Evolutionary conservation across 2,888 invertebrate species (phyloP).

Genomic region (Neoascia interrupta): DNA sequence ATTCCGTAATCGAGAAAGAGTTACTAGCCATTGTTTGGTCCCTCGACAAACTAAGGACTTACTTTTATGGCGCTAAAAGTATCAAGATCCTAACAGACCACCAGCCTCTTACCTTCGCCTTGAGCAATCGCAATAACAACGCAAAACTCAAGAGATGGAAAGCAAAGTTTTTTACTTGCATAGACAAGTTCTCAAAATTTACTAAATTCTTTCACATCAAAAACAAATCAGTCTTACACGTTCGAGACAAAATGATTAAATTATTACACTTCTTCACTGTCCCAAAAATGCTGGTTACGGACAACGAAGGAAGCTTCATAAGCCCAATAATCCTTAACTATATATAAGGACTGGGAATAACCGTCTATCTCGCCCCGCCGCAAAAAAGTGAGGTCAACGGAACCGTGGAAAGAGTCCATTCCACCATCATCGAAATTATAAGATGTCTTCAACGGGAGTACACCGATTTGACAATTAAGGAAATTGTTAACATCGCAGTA

Average conservation of each 20-base stretch:
- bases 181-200: constrained; percentile 7
- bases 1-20: constrained; percentile 4
- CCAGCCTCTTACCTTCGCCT: constrained; percentile 31
- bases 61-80: constrained; percentile 7
- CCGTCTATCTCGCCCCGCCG: constrained; percentile 48
- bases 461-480: constrained; percentile 21
- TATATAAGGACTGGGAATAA: constrained; percentile 49
- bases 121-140: constrained; percentile 28
- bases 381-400: constrained; percentile 66
- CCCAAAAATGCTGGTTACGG: constrained; percentile 55
- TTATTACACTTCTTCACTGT: constrained; percentile 47
- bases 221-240: constrained; percentile 41
- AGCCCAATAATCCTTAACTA: constrained; percentile 54
- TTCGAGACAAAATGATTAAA: constrained; percentile 56
- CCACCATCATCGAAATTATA: constrained; percentile 46
- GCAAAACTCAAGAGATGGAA: constrained; percentile 8
- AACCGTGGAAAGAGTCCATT: constrained; percentile 51
- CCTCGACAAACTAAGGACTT: constrained; percentile 6
- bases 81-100: constrained; percentile 24
- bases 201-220: constrained; percentile 24
- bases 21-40: constrained; percentile 1
- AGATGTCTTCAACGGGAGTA: constrained; percentile 48
- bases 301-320: constrained; percentile 59
- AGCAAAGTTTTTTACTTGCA: constrained; percentile 6
- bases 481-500: constrained; percentile 46